phyloP scores from a whole-genome alignment of 30 jellyfish, hydroid and myxozoan genomes.

The Turritopsis rubra region DNA sequence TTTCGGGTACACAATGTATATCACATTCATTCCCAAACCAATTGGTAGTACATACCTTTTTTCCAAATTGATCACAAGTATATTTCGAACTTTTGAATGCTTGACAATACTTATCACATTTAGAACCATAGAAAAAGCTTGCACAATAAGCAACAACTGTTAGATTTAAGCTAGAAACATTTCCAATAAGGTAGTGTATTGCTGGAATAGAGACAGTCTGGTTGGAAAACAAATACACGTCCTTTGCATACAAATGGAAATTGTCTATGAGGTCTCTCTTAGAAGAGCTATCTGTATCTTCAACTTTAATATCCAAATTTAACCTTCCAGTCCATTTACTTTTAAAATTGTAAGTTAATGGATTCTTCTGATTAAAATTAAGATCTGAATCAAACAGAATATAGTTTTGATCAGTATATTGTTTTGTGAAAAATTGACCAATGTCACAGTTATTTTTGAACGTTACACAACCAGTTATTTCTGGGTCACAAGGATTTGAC shows the following conservation, averaged over 20 bases:
- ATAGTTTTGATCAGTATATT: slow-evolving; percentile 22
- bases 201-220: not conserved
- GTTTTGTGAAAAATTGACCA: slow-evolving; percentile 19
- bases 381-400: slow-evolving; percentile 17
- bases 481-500: slow-evolving; percentile 34
- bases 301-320: not conserved
- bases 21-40: slow-evolving; percentile 30
- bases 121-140: not conserved
- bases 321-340: slow-evolving; percentile 36
- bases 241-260: not conserved
- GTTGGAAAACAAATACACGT: not conserved
- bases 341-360: slow-evolving; percentile 29
- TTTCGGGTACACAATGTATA: not conserved
- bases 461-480: slow-evolving; percentile 26
- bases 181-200: slow-evolving; percentile 6
- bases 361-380: slow-evolving; percentile 45
- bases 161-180: slow-evolving; percentile 9
- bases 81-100: not conserved
- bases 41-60: not conserved
- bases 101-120: slow-evolving; percentile 16
- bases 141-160: slow-evolving; percentile 13
- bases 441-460: slow-evolving; percentile 17
- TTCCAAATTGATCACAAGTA: slow-evolving; percentile 14
- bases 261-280: slow-evolving; percentile 22
- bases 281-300: slow-evolving; percentile 12